Percentiles rank a stretch among this genome's conserved stretches.
These are phyloP conservation scores for Drosophila insularis DNA, from an alignment of 1,140 invertebrate genomes.

Conservation along the genomic window DNA sequence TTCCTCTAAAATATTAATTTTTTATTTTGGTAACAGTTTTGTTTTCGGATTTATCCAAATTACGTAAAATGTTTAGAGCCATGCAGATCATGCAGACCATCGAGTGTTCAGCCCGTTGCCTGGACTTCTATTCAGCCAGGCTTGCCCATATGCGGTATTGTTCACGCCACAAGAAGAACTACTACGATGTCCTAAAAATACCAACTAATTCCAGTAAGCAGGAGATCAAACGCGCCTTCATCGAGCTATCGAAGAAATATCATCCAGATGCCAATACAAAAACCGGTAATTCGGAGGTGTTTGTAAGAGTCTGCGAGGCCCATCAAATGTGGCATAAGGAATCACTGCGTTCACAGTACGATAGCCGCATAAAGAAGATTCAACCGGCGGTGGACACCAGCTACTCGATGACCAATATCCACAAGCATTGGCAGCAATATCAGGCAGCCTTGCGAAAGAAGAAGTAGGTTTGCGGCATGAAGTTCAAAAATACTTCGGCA, in stretches of 20 bases:
- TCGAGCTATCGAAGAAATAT: constrained; percentile 59
- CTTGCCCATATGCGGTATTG: constrained; percentile 1
- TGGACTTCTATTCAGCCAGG: constrained; percentile 29
- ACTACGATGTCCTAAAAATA: constrained; percentile 61
- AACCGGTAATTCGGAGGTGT: constrained; percentile 35
- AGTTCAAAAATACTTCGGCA: too few species aligned
- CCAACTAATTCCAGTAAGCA: constrained; percentile 26
- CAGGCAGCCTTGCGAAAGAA: constrained; percentile 41
- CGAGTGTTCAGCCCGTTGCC: constrained; percentile 6
- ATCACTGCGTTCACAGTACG: constrained; percentile 23
- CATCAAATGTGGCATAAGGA: constrained; percentile 44
- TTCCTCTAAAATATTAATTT: neutral
- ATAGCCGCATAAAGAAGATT: constrained; percentile 1
- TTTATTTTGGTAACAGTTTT: neutral
- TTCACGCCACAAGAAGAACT: constrained; percentile 22
- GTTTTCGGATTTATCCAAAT: constrained; percentile 29
- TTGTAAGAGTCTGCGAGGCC: constrained; percentile 57
- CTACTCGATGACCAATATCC: constrained; percentile 19
- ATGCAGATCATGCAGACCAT: constrained; percentile 15
- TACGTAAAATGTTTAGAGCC: constrained; percentile 33
- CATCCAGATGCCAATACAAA: constrained; percentile 49
- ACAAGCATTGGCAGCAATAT: constrained; percentile 41
- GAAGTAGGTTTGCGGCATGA: constrained; percentile 22
- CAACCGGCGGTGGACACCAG: neutral
- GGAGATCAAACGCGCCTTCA: constrained; percentile 55